A percentile compares a stretch with the other conserved stretches of the same genome.
Evolutionary conservation across 2,797 vertebrate species (phyloP).

Genomic region (Austrolebias charrua): DNA sequence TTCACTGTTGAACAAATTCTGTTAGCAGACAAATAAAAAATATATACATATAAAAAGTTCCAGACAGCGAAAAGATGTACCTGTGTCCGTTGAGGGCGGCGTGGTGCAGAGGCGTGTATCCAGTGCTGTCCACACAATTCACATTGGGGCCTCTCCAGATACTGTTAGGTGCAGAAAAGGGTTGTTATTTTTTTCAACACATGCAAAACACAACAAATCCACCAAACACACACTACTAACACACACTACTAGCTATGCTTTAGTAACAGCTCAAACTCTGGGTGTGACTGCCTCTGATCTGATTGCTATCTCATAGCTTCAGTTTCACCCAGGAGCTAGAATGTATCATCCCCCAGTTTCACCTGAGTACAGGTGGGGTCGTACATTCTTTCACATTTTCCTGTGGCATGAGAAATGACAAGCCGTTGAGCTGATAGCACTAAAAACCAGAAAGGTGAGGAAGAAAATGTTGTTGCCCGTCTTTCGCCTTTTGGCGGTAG

Average conservation of each 20-base stretch:
- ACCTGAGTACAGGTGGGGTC: conserved; percentile 9
- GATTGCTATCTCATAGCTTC: conserved; percentile 44
- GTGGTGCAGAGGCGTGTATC: conserved; percentile 96
- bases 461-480: not conserved
- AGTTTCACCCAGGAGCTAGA: not conserved
- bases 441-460: conserved; percentile 24
- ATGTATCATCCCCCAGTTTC: conserved; percentile 6
- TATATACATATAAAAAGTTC: too few species aligned
- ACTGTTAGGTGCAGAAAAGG: conserved; percentile 71
- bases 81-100: conserved; percentile 96
- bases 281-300: conserved; percentile 33
- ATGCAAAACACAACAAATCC: not conserved
- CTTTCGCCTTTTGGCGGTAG: not conserved
- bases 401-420: conserved; percentile 39
- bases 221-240: conserved; percentile 10
- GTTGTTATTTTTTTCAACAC: conserved; percentile 26
- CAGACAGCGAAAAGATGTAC: conserved; percentile 66
- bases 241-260: conserved; percentile 9
- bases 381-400: not conserved
- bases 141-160: conserved; percentile 99
- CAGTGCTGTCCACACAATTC: conserved; percentile 97
- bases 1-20: too few species aligned
- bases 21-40: not conserved
- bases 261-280: conserved; percentile 27
- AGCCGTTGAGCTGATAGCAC: conserved; percentile 11